Conservation (phyloP, 2,113 vertebrate species). For the Toxotes jaculatrix region DNA sequence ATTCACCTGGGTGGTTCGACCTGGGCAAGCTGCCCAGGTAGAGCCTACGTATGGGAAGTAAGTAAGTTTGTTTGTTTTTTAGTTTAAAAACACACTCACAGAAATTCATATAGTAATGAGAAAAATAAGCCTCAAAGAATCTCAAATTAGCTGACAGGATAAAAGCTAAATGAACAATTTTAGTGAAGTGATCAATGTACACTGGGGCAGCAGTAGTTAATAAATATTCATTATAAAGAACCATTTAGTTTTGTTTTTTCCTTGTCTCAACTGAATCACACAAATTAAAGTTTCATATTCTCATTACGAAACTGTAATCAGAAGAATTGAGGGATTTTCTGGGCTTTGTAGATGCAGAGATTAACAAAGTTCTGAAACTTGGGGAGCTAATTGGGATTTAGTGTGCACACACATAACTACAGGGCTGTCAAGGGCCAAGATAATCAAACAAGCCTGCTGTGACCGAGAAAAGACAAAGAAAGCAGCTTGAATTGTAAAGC, state of each 20-base stretch:
- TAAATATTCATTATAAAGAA: constrained; percentile 57
- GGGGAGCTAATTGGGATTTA: constrained; percentile 65
- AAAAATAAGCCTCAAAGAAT: constrained; percentile 17
- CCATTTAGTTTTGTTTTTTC: constrained; percentile 16
- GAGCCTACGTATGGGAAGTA: too few species aligned
- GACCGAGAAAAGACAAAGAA: constrained; percentile 43
- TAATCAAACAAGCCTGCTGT: constrained; percentile 68
- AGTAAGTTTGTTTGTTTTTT: background rate
- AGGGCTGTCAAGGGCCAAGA: constrained; percentile 50
- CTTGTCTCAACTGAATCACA: background rate
- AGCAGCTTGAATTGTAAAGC: background rate
- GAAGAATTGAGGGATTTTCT: constrained; percentile 23
- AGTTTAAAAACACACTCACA: constrained; percentile 21
- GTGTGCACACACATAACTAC: constrained; percentile 28
- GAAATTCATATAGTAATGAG: background rate
- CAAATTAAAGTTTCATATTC: constrained; percentile 59
- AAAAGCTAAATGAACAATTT: constrained; percentile 28
- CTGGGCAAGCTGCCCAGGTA: too few species aligned
- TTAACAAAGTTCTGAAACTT: constrained; percentile 51
- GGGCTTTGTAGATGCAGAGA: constrained; percentile 58
- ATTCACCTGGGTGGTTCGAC: too few species aligned
- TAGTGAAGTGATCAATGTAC: constrained; percentile 38
- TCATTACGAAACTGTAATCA: constrained; percentile 58
- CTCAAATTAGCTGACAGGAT: constrained; percentile 26
- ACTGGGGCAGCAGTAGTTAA: constrained; percentile 41